Percentiles rank a stretch among this genome's conserved stretches.
Evolutionary conservation across 2,888 invertebrate species (phyloP).

Genomic region (Hartigia nigra): DNA sequence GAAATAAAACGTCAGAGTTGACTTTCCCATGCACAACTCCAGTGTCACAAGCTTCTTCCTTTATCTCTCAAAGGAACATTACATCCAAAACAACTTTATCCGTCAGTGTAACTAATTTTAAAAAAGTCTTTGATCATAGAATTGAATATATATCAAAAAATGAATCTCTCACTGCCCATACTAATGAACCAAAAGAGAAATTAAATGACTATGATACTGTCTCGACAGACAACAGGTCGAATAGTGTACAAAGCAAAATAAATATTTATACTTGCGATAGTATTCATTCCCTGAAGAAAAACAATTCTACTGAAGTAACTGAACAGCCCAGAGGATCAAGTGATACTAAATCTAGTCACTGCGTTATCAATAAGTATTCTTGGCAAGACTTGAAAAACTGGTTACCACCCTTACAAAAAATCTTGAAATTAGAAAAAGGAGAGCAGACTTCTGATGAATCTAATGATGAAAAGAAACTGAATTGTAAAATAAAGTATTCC

Average conservation of each 20-base stretch:
- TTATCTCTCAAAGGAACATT: not conserved
- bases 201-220: not conserved
- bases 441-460: slow-evolving; percentile 1
- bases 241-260: not conserved
- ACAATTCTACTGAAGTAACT: not conserved
- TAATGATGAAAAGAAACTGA: slow-evolving; percentile 15
- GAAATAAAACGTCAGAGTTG: not conserved
- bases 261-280: not conserved
- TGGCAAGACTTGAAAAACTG: slow-evolving; percentile 38
- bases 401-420: slow-evolving; percentile 33
- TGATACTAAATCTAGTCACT: slow-evolving; percentile 6
- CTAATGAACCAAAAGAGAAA: not conserved
- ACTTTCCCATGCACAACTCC: not conserved
- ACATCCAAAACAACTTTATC: not conserved
- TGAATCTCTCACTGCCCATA: not conserved
- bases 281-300: not conserved
- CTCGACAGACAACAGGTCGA: not conserved
- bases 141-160: not conserved
- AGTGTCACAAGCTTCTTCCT: not conserved
- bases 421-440: slow-evolving; percentile 8
- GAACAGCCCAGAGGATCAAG: not conserved
- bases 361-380: slow-evolving; percentile 29
- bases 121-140: not conserved
- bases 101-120: not conserved
- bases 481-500: slow-evolving; percentile 47